Conservation (phyloP, 2,888 invertebrate species). For the Alentia gelatinosa region DNA sequence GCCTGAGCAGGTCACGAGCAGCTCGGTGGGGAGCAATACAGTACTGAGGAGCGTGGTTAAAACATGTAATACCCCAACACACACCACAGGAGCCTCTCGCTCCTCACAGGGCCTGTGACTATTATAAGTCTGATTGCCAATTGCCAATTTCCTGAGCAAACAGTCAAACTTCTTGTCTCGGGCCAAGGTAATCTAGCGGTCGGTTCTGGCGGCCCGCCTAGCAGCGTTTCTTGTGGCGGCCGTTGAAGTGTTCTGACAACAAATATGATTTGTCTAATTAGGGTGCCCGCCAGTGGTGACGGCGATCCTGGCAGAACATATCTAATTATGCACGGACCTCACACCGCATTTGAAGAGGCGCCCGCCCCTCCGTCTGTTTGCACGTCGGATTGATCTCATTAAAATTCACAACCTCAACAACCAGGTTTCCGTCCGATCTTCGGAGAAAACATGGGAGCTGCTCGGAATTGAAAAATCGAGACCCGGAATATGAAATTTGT, state of each 20-base stretch:
- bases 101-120: too few species aligned
- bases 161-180: background rate
- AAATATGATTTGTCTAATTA: slow-evolving; percentile 23
- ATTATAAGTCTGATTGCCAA: slow-evolving; percentile 13
- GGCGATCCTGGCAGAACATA: background rate
- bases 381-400: background rate
- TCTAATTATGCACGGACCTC: background rate
- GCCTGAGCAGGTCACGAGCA: too few species aligned
- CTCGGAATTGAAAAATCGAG: too few species aligned
- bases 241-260: slow-evolving; percentile 22
- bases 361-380: background rate
- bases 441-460: too few species aligned
- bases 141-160: slow-evolving; percentile 39
- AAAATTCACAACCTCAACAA: background rate
- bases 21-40: too few species aligned
- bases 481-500: too few species aligned
- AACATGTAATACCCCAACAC: too few species aligned
- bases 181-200: background rate
- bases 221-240: background rate
- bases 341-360: background rate
- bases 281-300: background rate
- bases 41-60: too few species aligned
- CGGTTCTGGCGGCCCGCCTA: background rate
- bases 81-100: too few species aligned
- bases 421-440: too few species aligned